Percentiles rank a stretch among this genome's conserved stretches.
Evolutionary conservation across 2,888 invertebrate species (phyloP).

Genomic region (Stegana nigrithorax): DNA sequence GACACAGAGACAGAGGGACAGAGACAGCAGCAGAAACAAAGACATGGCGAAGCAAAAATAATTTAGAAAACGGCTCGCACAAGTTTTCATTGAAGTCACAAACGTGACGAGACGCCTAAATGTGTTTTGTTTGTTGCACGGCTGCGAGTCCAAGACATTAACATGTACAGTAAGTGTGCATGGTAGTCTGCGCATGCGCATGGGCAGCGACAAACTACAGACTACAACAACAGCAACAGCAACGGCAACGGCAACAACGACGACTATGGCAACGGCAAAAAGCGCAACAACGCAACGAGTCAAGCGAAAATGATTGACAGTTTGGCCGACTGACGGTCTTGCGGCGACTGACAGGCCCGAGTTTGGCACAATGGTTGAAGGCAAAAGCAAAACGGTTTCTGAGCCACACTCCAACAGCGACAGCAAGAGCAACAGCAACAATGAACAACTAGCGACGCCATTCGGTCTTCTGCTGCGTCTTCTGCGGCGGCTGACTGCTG

Average conservation of each 20-base stretch:
- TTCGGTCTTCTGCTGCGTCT: neutral
- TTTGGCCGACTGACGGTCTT: neutral
- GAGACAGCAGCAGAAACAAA: slow-evolving; percentile 50
- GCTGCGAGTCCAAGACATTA: neutral
- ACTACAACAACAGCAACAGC: neutral
- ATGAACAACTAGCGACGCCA: no score
- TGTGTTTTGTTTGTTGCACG: slow-evolving; percentile 33
- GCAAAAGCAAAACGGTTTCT: no score
- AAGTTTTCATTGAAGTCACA: slow-evolving; percentile 54
- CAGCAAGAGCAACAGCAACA: no score
- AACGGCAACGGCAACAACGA: slow-evolving; percentile 27
- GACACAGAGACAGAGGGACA: slow-evolving; percentile 21
- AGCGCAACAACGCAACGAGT: neutral
- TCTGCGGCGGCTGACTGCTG: neutral
- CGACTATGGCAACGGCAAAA: neutral
- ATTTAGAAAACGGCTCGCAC: slow-evolving; percentile 21
- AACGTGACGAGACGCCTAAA: slow-evolving; percentile 61
- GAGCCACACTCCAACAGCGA: no score
- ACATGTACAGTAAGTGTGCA: slow-evolving; percentile 35
- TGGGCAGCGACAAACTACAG: slow-evolving; percentile 43
- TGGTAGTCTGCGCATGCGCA: slow-evolving; percentile 29
- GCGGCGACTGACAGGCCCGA: neutral
- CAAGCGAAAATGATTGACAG: neutral
- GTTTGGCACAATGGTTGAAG: no score
- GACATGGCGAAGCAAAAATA: slow-evolving; percentile 41